A percentile compares a stretch with the other conserved stretches of the same genome.
These are phyloP conservation scores for Acrossocheilus fasciatus DNA, from an alignment of 2,797 vertebrate genomes.

Conservation along the genomic window DNA sequence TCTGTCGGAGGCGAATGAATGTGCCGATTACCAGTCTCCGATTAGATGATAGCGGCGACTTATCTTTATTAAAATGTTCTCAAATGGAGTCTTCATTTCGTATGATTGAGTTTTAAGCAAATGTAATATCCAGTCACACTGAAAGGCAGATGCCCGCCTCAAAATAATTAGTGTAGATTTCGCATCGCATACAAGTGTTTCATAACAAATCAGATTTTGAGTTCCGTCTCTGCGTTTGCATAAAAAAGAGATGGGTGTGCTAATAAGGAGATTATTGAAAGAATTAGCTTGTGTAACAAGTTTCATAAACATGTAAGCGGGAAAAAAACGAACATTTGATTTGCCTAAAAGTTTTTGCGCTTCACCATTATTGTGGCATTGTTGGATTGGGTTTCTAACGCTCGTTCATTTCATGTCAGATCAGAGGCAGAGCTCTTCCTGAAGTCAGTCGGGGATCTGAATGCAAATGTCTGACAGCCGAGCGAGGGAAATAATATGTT, in stretches of 20 bases:
- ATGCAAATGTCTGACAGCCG: slow-evolving; percentile 79
- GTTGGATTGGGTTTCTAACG: slow-evolving; percentile 75
- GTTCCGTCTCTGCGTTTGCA: slow-evolving; percentile 90
- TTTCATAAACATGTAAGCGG: slow-evolving; percentile 84
- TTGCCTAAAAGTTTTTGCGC: slow-evolving; percentile 85
- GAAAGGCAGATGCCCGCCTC: slow-evolving; percentile 68
- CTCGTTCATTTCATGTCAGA: slow-evolving; percentile 74
- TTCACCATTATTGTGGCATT: slow-evolving; percentile 84
- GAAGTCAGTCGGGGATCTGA: slow-evolving; percentile 79
- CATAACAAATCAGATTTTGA: slow-evolving; percentile 99
- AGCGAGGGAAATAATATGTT: slow-evolving; percentile 77
- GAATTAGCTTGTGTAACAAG: slow-evolving; percentile 98
- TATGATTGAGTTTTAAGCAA: slow-evolving; percentile 99
- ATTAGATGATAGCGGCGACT: slow-evolving; percentile 98
- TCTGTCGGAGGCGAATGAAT: slow-evolving; percentile 92
- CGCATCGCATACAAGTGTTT: slow-evolving; percentile 96
- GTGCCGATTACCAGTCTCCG: slow-evolving; percentile 98
- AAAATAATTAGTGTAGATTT: slow-evolving; percentile 99
- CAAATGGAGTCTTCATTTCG: slow-evolving; percentile 99
- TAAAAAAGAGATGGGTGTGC: slow-evolving; percentile 88
- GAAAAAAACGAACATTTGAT: slow-evolving; percentile 85
- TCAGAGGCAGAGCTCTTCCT: slow-evolving; percentile 77
- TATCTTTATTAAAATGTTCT: slow-evolving; percentile 99
- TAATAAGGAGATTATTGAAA: slow-evolving; percentile 96
- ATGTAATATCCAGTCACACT: slow-evolving; percentile 96